Conservation (phyloP, 2,797 vertebrate species). For the Staurois parvus region DNA sequence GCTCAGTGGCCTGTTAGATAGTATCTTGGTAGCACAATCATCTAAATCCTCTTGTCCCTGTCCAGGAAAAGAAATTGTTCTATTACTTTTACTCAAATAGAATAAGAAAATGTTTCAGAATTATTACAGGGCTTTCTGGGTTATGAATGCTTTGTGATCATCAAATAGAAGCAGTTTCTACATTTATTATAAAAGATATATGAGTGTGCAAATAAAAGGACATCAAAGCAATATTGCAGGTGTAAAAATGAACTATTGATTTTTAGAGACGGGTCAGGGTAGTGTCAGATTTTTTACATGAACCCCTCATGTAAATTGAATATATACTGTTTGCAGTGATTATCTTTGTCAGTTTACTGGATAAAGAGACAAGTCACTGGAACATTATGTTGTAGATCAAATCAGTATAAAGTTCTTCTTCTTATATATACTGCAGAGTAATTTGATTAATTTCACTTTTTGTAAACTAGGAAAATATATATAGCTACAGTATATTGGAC, state of each 20-base stretch:
- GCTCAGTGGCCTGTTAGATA: constrained; percentile 50
- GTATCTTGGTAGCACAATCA: constrained; percentile 38
- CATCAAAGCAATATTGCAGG: background rate
- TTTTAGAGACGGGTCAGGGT: background rate
- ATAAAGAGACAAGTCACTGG: background rate
- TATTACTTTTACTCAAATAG: constrained; percentile 23
- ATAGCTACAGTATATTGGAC: too few species aligned
- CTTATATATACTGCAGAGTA: background rate
- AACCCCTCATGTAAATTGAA: background rate
- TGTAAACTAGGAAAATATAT: too few species aligned
- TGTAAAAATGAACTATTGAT: background rate
- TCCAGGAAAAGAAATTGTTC: constrained; percentile 24
- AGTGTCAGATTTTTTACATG: background rate
- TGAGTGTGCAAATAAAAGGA: background rate
- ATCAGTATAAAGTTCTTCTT: too few species aligned
- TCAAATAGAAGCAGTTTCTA: background rate
- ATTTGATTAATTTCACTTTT: background rate
- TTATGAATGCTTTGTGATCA: background rate
- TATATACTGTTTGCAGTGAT: background rate
- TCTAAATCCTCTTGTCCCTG: constrained; percentile 45
- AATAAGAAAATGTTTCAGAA: background rate
- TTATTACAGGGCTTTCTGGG: background rate
- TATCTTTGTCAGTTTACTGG: background rate
- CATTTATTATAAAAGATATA: background rate
- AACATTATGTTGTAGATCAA: background rate